These are phyloP conservation scores for Motacilla tschutschensis DNA, from an alignment of 2,113 vertebrate species.

Conservation along the genomic window DNA sequence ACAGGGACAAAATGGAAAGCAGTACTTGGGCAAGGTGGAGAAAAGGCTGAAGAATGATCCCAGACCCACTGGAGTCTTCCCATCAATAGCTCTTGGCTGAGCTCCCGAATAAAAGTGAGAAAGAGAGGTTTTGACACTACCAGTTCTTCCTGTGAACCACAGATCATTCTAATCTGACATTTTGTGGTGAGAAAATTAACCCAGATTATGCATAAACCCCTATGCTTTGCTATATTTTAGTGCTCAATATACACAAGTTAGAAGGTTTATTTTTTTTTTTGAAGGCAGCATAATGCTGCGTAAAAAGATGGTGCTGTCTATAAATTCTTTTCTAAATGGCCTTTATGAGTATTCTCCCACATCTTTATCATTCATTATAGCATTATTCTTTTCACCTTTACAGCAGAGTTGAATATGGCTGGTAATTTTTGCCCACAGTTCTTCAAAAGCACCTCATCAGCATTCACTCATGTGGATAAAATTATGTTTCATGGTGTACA, in stretches of 20 bases:
- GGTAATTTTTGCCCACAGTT: slow-evolving; percentile 14
- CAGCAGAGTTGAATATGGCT: background rate
- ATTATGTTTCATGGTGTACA: slow-evolving; percentile 15
- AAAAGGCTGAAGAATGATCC: background rate
- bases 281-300: background rate
- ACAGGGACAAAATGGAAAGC: background rate
- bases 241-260: rapidly evolving
- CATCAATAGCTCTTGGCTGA: background rate
- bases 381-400: slow-evolving; percentile 24
- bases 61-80: background rate
- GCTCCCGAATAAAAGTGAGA: background rate
- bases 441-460: slow-evolving; percentile 25
- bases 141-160: background rate
- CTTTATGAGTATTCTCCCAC: background rate
- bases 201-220: background rate
- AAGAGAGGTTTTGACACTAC: background rate
- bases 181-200: background rate
- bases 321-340: background rate
- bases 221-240: background rate
- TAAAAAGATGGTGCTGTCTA: background rate
- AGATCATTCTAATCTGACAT: background rate
- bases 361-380: slow-evolving; percentile 26
- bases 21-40: background rate
- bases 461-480: slow-evolving; percentile 36
- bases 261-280: background rate